A percentile compares a stretch with the other conserved stretches of the same genome.
Evolutionary conservation across 2,888 invertebrate species (phyloP).

Genomic region (Tetragonula carbonaria): DNA sequence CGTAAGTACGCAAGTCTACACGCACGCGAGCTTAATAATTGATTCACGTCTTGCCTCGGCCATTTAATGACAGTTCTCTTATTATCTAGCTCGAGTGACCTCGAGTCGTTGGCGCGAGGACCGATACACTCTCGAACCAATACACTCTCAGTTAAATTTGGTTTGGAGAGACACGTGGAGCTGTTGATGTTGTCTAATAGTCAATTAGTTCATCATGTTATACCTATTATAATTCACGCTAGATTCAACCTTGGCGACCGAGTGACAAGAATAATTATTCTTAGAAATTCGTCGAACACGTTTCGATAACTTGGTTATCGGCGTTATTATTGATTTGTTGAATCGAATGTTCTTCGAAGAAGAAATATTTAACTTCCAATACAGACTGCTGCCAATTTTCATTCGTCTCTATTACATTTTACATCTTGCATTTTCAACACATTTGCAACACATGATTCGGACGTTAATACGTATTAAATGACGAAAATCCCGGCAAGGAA

Average conservation of each 20-base stretch:
- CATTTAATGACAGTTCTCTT: neutral
- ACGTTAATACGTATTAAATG: no score
- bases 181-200: neutral
- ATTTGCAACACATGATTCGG: no score
- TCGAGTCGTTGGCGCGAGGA: neutral
- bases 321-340: neutral
- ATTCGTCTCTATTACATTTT: no score
- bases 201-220: neutral
- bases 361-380: no score
- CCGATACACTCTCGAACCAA: no score
- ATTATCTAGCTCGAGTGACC: neutral
- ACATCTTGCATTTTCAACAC: no score
- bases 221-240: neutral
- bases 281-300: conserved; percentile 4
- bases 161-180: neutral
- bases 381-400: no score
- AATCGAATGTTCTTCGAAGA: no score
- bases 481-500: no score
- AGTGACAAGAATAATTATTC: conserved; percentile 24
- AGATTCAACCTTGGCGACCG: conserved; percentile 7
- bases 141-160: neutral
- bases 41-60: neutral
- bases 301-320: neutral
- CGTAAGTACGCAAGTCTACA: neutral
- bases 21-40: neutral